Evolutionary conservation across 92 coral and sea anemone genomes (phyloP).

Genomic region (Phenganax subtilis): DNA sequence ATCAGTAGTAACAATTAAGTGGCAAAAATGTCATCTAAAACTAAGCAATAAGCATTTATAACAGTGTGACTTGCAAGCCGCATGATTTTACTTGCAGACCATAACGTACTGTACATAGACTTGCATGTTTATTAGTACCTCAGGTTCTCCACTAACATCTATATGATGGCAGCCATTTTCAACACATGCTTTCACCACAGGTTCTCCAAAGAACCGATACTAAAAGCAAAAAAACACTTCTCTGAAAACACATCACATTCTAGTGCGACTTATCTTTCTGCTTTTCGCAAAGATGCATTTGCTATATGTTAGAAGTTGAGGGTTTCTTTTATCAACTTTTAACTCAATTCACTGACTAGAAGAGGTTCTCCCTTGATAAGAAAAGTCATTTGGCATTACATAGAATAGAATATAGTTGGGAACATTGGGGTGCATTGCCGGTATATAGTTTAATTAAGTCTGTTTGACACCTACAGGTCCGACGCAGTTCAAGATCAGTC

Average conservation of each 20-base stretch:
- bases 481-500: slow-evolving; percentile 81
- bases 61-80: no score
- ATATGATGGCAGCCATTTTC: slow-evolving; percentile 83
- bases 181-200: slow-evolving; percentile 92
- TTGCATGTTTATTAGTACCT: slow-evolving; percentile 51
- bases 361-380: neutral
- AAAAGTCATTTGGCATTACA: neutral
- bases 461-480: slow-evolving; percentile 70
- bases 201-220: slow-evolving; percentile 97
- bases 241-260: no score
- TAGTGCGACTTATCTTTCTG: no score
- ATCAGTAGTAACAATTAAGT: neutral
- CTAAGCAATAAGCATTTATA: no score
- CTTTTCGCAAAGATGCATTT: no score
- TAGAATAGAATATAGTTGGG: no score
- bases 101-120: neutral
- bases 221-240: slow-evolving; percentile 28
- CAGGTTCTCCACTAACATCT: slow-evolving; percentile 98
- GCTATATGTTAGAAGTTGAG: no score
- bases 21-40: no score
- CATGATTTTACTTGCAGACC: neutral
- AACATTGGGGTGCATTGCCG: no score
- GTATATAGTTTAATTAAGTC: no score
- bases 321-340: no score
- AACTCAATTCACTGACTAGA: neutral